Evolutionary conservation across 2,888 invertebrate species (phyloP), one percentile per base, ranked within the genome.

Genomic region (Drosophila pseudotakahashii): DNA sequence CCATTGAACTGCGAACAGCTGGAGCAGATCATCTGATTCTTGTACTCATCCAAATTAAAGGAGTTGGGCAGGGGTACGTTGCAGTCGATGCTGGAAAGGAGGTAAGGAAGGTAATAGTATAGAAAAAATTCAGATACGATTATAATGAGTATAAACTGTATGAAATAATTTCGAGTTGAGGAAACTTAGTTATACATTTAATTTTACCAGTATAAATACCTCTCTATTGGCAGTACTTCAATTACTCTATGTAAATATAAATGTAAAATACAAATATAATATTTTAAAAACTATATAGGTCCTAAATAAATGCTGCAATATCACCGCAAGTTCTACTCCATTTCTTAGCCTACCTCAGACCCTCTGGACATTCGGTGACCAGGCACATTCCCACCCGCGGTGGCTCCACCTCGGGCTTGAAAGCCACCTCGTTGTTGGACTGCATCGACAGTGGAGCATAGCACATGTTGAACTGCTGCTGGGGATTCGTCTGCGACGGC

Each of bases 361-460:
- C 75, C 23, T 80, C 84, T 3, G 81, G 78, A 7, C 67, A 44
- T 26, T 83, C 84, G 42, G 81, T 80, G 9, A 83, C 84, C 58
- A 78, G 32, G 44, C 81, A 80, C 55, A 70, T 51, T n/a, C 87
- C 81, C 14, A 86, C 6, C 7, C 52, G 59, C 5, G 47, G 23
- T 6, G 74, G 57, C 30, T 69, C 72, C 16, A 45, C 4, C 7
- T 59, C 64, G 44, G 41, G 55, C 13, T 37, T 42, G 26, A 34
- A 32, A 11, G 23, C 10, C 16, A 45, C 16, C 6, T 54, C 52
- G 1, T 10, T 66, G 39, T 13, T 34, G 23, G 42, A 2, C 44
- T 26, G 63, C 26, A 53, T 6, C 42, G 78, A 14, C 39, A 59
- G 9, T 58, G 73, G 45, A 30, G 41, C 30, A 23, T 32, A 68